Conservation (phyloP, 64 coral and sea anemone species). For the Catalaphyllia jardinei region DNA sequence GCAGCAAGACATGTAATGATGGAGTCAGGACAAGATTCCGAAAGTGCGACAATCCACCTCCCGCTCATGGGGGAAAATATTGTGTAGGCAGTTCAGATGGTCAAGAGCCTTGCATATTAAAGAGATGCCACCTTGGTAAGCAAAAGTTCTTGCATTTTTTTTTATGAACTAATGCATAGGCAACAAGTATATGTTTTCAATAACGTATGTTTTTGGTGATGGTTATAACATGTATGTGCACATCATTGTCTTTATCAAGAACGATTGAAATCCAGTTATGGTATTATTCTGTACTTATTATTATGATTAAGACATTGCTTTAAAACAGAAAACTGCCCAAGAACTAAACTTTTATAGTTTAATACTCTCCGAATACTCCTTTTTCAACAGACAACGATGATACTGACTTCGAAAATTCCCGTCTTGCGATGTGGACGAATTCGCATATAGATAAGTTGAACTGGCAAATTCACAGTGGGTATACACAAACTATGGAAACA, state of each 20-base stretch:
- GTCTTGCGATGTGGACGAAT: conserved; percentile 67
- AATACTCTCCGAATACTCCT: background rate
- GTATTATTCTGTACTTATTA: no score
- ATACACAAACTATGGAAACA: conserved; percentile 48
- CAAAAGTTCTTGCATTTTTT: background rate
- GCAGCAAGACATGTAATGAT: conserved; percentile 60
- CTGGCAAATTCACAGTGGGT: conserved; percentile 31
- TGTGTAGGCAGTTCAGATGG: conserved; percentile 5
- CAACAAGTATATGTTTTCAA: no score
- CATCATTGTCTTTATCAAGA: no score
- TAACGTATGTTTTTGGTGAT: no score
- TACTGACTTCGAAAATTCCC: conserved; percentile 61
- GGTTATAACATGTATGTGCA: no score
- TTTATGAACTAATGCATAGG: no score
- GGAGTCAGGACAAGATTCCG: conserved; percentile 41
- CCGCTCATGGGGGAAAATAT: conserved; percentile 36
- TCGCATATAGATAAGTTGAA: conserved; percentile 10
- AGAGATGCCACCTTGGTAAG: conserved; percentile 71
- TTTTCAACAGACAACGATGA: conserved; percentile 56
- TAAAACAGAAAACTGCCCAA: no score
- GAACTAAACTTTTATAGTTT: no score
- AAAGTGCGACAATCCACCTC: conserved; percentile 44
- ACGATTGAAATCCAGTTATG: no score
- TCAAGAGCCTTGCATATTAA: conserved; percentile 55
- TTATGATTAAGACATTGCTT: no score